Evolutionary conservation across 1,140 invertebrate species (phyloP).

Genomic region (Drosophila kanapiae): DNA sequence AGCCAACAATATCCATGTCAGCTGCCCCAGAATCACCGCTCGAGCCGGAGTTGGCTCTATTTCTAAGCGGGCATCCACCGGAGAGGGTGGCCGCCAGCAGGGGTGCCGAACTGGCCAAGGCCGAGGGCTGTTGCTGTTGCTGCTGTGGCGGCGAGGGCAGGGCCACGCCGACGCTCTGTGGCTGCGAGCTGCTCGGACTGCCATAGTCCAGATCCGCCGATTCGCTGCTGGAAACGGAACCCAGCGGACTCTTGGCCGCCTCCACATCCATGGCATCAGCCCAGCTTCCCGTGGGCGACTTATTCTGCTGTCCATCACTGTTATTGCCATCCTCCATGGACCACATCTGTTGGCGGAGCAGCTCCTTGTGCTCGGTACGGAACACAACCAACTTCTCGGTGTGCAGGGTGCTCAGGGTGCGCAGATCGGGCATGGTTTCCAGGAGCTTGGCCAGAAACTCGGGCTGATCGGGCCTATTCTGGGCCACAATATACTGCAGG

Average conservation of each 20-base stretch:
- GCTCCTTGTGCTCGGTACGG: slow-evolving; percentile 94
- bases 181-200: slow-evolving; percentile 86
- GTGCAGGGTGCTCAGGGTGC: slow-evolving; percentile 97
- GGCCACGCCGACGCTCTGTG: slow-evolving; percentile 24
- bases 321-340: slow-evolving; percentile 87
- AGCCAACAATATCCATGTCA: slow-evolving; percentile 89
- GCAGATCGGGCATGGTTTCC: slow-evolving; percentile 97
- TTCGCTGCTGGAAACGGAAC: slow-evolving; percentile 94
- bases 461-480: slow-evolving; percentile 93
- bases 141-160: slow-evolving; percentile 75
- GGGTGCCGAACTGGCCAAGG: slow-evolving; percentile 87
- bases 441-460: slow-evolving; percentile 94
- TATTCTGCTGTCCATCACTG: slow-evolving; percentile 73
- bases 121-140: slow-evolving; percentile 80
- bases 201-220: slow-evolving; percentile 86
- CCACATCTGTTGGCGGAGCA: slow-evolving; percentile 90
- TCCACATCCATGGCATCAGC: slow-evolving; percentile 90
- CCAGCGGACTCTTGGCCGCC: slow-evolving; percentile 91
- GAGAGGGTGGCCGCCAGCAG: slow-evolving; percentile 92
- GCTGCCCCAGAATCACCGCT: slow-evolving; percentile 92
- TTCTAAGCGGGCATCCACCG: slow-evolving; percentile 88
- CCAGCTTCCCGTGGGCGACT: slow-evolving; percentile 88
- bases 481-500: slow-evolving; percentile 94
- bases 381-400: slow-evolving; percentile 98
- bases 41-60: slow-evolving; percentile 92